Conservation (phyloP, 2,888 invertebrate species). For the Mesorhabditis belari region DNA sequence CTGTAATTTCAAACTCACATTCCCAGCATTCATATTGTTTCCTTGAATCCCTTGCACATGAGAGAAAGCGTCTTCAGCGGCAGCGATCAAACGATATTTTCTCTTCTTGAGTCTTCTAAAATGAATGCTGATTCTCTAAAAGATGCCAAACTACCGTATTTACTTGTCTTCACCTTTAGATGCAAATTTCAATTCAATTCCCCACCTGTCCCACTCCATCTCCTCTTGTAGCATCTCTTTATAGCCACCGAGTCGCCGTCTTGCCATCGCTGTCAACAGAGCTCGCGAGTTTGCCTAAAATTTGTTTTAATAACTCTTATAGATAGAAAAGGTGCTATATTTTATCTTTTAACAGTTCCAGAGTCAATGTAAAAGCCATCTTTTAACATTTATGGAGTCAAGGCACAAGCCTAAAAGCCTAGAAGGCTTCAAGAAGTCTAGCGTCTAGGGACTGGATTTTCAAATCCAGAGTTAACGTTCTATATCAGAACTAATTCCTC, state of each 20-base stretch:
- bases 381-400: not conserved
- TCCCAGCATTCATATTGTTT: not conserved
- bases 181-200: too few relatives aligned
- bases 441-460: too few relatives aligned
- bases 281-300: conserved; percentile 65
- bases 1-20: too few relatives aligned
- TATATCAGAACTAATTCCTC: too few relatives aligned
- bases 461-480: too few relatives aligned
- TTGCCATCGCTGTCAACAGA: conserved; percentile 69
- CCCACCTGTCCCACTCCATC: conserved; percentile 65
- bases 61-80: conserved; percentile 94
- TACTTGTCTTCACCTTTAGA: conserved; percentile 41
- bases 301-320: not conserved
- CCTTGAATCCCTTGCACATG: conserved; percentile 64
- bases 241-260: conserved; percentile 77
- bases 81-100: conserved; percentile 78
- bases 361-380: not conserved
- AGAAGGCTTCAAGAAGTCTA: too few relatives aligned
- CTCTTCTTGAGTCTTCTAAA: conserved; percentile 82
- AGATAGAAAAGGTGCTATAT: too few relatives aligned
- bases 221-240: conserved; percentile 90
- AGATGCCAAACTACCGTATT: conserved; percentile 9
- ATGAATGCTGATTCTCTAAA: too few relatives aligned
- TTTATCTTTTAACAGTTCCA: not conserved
- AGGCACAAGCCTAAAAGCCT: too few relatives aligned